Percentiles rank a stretch among this genome's conserved stretches.
phyloP scores from a whole-genome alignment of 2,888 invertebrate genomes.

The Biston betularia region DNA sequence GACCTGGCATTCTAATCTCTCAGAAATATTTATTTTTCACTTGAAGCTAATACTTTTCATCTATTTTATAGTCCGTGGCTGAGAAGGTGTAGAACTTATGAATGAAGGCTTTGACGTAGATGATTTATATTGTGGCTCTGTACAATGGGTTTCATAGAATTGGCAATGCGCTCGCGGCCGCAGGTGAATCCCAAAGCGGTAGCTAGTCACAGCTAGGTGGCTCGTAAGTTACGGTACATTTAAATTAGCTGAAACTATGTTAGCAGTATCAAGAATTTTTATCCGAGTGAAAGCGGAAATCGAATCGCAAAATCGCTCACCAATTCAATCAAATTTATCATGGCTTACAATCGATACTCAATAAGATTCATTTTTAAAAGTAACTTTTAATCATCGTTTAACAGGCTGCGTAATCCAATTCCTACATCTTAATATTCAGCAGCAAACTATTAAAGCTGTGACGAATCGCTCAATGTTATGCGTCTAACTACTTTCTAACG shows the following conservation, averaged over 20 bases:
- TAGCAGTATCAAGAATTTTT: constrained; percentile 43
- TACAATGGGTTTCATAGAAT: constrained; percentile 74
- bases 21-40: constrained; percentile 21
- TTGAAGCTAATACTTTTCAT: not conserved
- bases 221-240: constrained; percentile 74
- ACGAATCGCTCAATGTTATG: constrained; percentile 62
- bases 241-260: constrained; percentile 78
- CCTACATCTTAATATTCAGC: constrained; percentile 55
- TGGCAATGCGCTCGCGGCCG: constrained; percentile 59
- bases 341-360: constrained; percentile 37
- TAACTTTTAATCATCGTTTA: constrained; percentile 38
- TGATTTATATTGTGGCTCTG: constrained; percentile 83
- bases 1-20: constrained; percentile 23
- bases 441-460: constrained; percentile 50
- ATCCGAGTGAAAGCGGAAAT: constrained; percentile 37
- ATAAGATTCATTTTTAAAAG: constrained; percentile 38
- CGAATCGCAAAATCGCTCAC: constrained; percentile 30
- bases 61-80: constrained; percentile 45
- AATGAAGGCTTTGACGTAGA: constrained; percentile 60
- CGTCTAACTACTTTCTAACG: constrained; percentile 68
- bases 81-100: constrained; percentile 60
- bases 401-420: constrained; percentile 36
- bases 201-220: constrained; percentile 54
- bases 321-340: constrained; percentile 37
- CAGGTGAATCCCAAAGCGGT: constrained; percentile 68